Percentiles rank a stretch among this genome's conserved stretches.
phyloP scores from a whole-genome alignment of 2,113 vertebrate species.

The Anhinga anhinga region DNA sequence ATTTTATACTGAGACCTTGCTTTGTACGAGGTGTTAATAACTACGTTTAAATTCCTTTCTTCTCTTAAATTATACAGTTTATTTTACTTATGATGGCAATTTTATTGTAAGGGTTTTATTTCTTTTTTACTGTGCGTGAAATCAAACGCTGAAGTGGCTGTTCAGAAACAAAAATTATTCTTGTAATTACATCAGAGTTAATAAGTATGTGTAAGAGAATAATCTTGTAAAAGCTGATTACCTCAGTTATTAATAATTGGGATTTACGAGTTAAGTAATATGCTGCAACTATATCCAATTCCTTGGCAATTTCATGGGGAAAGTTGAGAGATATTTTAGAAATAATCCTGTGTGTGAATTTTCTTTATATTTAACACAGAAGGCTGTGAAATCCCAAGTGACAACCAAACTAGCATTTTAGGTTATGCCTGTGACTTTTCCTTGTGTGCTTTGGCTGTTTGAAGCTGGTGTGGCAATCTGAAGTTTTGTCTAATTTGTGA shows the following conservation, averaged over 20 bases:
- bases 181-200: neutral
- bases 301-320: neutral
- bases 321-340: neutral
- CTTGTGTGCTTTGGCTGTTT: neutral
- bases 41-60: neutral
- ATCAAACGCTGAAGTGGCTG: neutral
- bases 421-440: neutral
- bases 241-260: constrained; percentile 21
- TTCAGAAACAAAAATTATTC: neutral
- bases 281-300: neutral
- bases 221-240: constrained; percentile 25
- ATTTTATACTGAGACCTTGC: neutral
- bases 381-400: neutral
- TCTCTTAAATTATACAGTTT: neutral
- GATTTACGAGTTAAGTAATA: constrained; percentile 18
- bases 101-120: neutral
- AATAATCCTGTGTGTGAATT: neutral
- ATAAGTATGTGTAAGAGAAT: neutral
- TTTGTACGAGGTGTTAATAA: neutral
- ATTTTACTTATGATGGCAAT: neutral
- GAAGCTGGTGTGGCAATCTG: neutral
- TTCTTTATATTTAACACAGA: neutral
- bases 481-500: neutral
- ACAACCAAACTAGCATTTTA: neutral
- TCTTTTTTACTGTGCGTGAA: neutral